Evolutionary conservation across 2,797 vertebrate species (phyloP).

Genomic region (Acropternis orthonyx): DNA sequence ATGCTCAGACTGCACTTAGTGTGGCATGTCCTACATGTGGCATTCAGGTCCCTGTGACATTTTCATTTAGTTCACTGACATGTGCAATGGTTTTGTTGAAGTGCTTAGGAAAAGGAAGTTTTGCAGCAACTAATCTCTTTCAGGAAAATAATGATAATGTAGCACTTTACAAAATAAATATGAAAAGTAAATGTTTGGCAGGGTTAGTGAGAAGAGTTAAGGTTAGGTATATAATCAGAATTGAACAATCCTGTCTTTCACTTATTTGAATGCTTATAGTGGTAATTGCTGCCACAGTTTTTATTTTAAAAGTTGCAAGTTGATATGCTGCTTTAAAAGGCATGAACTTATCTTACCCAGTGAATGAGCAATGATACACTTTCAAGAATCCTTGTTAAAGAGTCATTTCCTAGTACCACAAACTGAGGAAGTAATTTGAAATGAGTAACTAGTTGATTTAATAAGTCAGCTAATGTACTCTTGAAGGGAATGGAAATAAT

Average conservation of each 20-base stretch:
- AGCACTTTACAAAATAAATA: conserved; percentile 42
- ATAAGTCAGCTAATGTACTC: conserved; percentile 63
- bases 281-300: neutral
- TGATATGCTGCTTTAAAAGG: neutral
- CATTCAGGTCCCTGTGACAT: conserved; percentile 23
- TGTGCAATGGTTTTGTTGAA: neutral
- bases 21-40: neutral
- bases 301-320: neutral
- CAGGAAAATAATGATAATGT: conserved; percentile 9
- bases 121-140: conserved; percentile 16
- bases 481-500: conserved; percentile 59
- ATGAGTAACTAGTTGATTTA: conserved; percentile 61
- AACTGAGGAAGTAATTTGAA: conserved; percentile 51
- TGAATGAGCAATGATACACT: neutral
- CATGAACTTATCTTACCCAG: neutral
- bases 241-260: neutral
- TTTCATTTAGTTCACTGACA: neutral
- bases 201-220: conserved; percentile 13
- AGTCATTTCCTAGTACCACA: conserved; percentile 43
- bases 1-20: neutral
- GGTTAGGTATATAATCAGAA: neutral
- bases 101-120: conserved; percentile 7
- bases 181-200: neutral
- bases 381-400: conserved; percentile 45
- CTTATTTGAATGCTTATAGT: neutral